These are phyloP conservation scores for Drosophila nikananu DNA, from an alignment of 1,140 invertebrate genomes.

Conservation along the genomic window DNA sequence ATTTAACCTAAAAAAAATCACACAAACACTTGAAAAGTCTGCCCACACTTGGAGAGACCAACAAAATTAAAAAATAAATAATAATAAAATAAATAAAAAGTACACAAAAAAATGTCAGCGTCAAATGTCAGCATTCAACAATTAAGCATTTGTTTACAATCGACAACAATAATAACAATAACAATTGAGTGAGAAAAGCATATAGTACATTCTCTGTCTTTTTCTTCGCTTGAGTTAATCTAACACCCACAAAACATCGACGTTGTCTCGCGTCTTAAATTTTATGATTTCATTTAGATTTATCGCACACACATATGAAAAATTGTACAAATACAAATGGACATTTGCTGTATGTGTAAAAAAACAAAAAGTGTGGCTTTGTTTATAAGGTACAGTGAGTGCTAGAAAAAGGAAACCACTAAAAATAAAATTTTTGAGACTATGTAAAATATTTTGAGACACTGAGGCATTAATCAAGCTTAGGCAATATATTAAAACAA, in stretches of 20 bases:
- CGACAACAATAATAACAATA: slow-evolving; percentile 47
- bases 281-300: slow-evolving; percentile 64
- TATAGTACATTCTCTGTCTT: not conserved
- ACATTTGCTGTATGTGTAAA: slow-evolving; percentile 5
- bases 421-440: not conserved
- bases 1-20: slow-evolving; percentile 71
- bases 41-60: slow-evolving; percentile 45
- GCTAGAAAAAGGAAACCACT: not conserved
- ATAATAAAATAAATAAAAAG: not conserved
- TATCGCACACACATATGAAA: slow-evolving; percentile 48
- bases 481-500: too few relatives aligned
- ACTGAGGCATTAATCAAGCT: too few relatives aligned
- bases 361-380: slow-evolving; percentile 41
- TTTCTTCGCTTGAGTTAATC: slow-evolving; percentile 36
- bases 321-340: slow-evolving; percentile 12
- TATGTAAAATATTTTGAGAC: too few relatives aligned
- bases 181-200: slow-evolving; percentile 44
- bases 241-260: slow-evolving; percentile 49
- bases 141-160: slow-evolving; percentile 82
- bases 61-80: slow-evolving; percentile 3
- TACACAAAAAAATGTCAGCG: slow-evolving; percentile 12
- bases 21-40: slow-evolving; percentile 63
- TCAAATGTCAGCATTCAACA: slow-evolving; percentile 78
- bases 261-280: slow-evolving; percentile 43
- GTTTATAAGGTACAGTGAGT: slow-evolving; percentile 18